These are phyloP conservation scores for Drosophila picticornis DNA, from an alignment of 2,888 invertebrate genomes.

Conservation along the genomic window DNA sequence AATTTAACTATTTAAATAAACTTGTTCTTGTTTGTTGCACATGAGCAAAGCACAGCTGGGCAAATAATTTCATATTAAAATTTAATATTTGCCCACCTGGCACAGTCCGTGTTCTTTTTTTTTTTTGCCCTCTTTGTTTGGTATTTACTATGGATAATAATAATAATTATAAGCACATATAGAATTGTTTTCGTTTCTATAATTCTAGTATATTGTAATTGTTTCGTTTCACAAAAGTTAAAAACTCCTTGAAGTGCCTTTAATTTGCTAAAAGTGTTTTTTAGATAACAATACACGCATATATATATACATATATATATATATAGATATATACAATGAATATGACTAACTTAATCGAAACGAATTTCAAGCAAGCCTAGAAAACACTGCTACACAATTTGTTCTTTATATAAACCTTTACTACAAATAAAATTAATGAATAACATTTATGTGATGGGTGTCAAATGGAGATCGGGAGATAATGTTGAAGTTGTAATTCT, in stretches of 20 bases:
- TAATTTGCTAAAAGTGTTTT: constrained; percentile 79
- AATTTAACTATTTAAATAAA: constrained; percentile 49
- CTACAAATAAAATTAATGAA: constrained; percentile 20
- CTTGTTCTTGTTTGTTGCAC: constrained; percentile 60
- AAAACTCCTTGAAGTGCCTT: constrained; percentile 75
- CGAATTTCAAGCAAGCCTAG: constrained; percentile 64
- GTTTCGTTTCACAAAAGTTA: constrained; percentile 65
- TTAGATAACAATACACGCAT: constrained; percentile 57
- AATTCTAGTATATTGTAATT: constrained; percentile 51
- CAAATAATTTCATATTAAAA: constrained; percentile 2
- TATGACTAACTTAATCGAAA: constrained; percentile 48
- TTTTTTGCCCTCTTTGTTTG: constrained; percentile 28
- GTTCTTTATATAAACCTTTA: constrained; percentile 25
- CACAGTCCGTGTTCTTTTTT: constrained; percentile 3
- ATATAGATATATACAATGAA: constrained; percentile 19
- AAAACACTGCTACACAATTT: constrained; percentile 35
- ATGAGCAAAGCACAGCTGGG: constrained; percentile 24
- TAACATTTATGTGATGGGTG: constrained; percentile 34
- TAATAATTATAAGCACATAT: constrained; percentile 22
- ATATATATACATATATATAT: constrained; percentile 15
- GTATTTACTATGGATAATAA: constrained; percentile 22
- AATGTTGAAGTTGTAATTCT: constrained; percentile 30
- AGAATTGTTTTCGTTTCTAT: constrained; percentile 55
- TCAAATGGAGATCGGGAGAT: constrained; percentile 8
- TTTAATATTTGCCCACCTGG: constrained; percentile 2